Percentiles rank a stretch among this genome's conserved stretches.
phyloP scores from a whole-genome alignment of 2,888 invertebrate species.

The Neoascia interrupta region DNA sequence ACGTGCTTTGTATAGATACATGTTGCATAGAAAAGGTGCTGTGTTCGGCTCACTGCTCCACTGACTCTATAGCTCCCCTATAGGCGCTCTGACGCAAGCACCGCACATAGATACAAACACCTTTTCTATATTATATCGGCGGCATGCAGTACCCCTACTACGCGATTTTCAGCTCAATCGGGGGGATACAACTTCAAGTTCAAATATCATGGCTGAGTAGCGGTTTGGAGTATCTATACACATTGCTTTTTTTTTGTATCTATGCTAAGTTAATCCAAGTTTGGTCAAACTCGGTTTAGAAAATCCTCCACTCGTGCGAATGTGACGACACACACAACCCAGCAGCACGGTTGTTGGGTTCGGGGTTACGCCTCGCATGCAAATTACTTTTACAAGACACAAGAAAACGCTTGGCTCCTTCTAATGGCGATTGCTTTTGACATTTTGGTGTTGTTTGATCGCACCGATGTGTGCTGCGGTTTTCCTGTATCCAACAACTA shows the following conservation, averaged over 20 bases:
- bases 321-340: constrained; percentile 52
- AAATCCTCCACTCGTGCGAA: constrained; percentile 64
- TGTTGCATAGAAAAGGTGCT: constrained; percentile 57
- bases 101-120: background rate
- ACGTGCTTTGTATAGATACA: constrained; percentile 53
- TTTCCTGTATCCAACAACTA: constrained; percentile 9
- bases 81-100: constrained; percentile 67
- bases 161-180: constrained; percentile 30
- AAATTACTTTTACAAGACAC: constrained; percentile 40
- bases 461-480: constrained; percentile 46
- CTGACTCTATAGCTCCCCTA: constrained; percentile 48
- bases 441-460: constrained; percentile 58
- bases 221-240: constrained; percentile 39
- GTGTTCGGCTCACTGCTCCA: constrained; percentile 55
- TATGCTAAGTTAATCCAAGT: constrained; percentile 39
- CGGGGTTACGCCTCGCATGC: constrained; percentile 53
- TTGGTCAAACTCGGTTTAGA: constrained; percentile 65
- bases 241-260: background rate
- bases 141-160: background rate
- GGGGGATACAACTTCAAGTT: constrained; percentile 67
- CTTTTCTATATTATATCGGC: no score
- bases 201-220: constrained; percentile 70
- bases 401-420: constrained; percentile 6
- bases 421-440: constrained; percentile 65
- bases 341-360: background rate